These are phyloP conservation scores for Nicator chloris DNA, from an alignment of 2,113 vertebrate species.

Conservation along the genomic window DNA sequence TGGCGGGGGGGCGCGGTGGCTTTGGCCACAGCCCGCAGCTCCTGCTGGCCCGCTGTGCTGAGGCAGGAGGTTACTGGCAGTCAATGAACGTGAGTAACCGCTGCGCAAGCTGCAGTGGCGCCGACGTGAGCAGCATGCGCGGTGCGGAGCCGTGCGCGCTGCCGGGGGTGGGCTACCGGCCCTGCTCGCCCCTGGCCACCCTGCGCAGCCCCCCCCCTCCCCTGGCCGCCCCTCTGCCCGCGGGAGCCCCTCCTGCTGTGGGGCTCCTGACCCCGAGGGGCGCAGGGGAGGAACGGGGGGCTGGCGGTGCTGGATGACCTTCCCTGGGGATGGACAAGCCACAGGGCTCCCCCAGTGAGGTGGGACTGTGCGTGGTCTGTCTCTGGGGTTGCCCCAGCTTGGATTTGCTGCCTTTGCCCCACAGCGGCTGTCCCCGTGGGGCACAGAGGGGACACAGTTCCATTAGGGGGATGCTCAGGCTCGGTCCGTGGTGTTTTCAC, in stretches of 20 bases:
- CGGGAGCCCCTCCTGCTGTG: fast-evolving
- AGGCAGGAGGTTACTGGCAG: conserved; percentile 65
- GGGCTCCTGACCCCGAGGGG: fast-evolving
- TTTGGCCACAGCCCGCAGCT: not conserved
- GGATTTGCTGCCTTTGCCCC: not conserved
- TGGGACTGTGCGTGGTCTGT: fast-evolving
- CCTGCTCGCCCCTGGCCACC: not conserved
- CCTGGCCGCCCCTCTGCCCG: not conserved
- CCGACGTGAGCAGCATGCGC: conserved; percentile 58
- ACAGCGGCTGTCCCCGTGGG: not conserved
- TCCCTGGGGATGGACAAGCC: not conserved
- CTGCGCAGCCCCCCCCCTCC: not conserved
- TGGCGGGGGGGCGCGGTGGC: not conserved
- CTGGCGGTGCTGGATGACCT: fast-evolving
- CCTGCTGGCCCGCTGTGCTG: not conserved
- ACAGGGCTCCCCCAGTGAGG: fast-evolving
- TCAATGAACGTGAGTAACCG: conserved; percentile 67
- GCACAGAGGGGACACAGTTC: fast-evolving
- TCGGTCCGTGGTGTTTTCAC: fast-evolving
- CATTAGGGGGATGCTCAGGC: not conserved
- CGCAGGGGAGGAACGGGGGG: fast-evolving
- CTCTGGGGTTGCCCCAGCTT: not conserved
- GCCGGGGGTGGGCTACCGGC: not conserved
- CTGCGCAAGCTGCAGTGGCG: conserved; percentile 46
- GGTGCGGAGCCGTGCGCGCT: not conserved